Base-by-base conservation (phyloP, 1,140 invertebrate species). In the Solenopsis fugax region DNA sequence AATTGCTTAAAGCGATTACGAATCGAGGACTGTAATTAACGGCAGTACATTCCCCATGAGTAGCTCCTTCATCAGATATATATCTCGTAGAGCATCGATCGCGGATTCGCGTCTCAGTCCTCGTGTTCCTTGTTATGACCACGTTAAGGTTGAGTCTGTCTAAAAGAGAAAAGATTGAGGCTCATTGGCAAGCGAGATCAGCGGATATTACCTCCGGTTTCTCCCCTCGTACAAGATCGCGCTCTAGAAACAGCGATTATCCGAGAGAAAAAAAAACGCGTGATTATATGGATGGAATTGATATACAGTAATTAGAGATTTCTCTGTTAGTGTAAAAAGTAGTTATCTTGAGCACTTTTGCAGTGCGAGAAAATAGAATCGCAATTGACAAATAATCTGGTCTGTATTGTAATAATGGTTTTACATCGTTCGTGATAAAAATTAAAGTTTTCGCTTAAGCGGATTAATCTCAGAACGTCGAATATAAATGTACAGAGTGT, bases 31-130 rank as follows among this genome's bases (percentile, higher is more conserved):
- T 65, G 72, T 86, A 77, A 82, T 78, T 71, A 78, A 84, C 85
- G 85, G 72, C 89, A 87, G 73, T 87, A 85, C 60, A 80, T 89
- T 89, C 65, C 58, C 24, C 75, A 37, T 4, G 76, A 80, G 13
- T 80, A 86, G 13, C 45, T 62, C 48, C 34, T 21, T 65, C 12
- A 67, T 48, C 10, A 48, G 54, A 18, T 76, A 29, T 41, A 60
- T 56, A 34, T 13, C 65, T 54, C 12, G 29, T 73, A 50, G 21
- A 60, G 64, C 29, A 72, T 72, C 54, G 16, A 58, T 72, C 41
- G 7, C 34, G 56, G 21, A 72, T 72, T 9, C 65, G 54, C 52
- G 37, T 67, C 78, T 56, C 78, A 81, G n/a, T 71, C 37, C 54
- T 71, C n/a, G 62, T 56, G 41, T 62, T 62, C 45, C 65, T 72